These are phyloP conservation scores for Rhagoletis pomonella DNA, from an alignment of 1,140 invertebrate genomes.

Conservation along the genomic window DNA sequence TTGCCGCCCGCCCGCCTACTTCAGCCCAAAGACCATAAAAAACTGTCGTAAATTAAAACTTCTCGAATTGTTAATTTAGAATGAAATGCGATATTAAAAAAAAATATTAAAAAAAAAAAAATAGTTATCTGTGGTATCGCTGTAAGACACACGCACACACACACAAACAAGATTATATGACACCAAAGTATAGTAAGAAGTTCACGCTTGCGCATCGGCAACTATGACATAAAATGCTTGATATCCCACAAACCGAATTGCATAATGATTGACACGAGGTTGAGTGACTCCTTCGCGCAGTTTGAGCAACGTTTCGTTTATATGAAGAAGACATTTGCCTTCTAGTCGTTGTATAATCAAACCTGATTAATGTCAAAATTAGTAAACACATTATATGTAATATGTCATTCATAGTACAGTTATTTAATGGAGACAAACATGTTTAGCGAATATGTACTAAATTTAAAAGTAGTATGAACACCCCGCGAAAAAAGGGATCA, in stretches of 20 bases:
- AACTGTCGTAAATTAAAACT: constrained; percentile 17
- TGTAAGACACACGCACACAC: background rate
- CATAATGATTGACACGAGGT: background rate
- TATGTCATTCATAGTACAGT: too few species aligned
- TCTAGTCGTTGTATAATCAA: too few species aligned
- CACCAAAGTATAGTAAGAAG: background rate
- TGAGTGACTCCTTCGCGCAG: too few species aligned
- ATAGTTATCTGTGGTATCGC: background rate
- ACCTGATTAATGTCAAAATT: too few species aligned
- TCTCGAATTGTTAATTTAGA: constrained; percentile 2
- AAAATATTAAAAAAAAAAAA: background rate
- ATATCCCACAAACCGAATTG: constrained; percentile 16
- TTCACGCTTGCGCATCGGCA: background rate
- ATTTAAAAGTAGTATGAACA: too few species aligned
- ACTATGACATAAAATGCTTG: background rate
- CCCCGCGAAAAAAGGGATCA: too few species aligned
- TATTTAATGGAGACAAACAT: too few species aligned
- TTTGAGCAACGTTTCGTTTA: too few species aligned
- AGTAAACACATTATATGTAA: too few species aligned
- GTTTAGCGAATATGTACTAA: too few species aligned
- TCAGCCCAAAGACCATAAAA: background rate
- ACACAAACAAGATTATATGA: background rate
- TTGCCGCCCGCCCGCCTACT: background rate
- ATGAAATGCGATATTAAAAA: background rate
- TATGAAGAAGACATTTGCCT: too few species aligned